Conservation (phyloP, 2,888 invertebrate genomes). For the Priapulus caudatus region DNA sequence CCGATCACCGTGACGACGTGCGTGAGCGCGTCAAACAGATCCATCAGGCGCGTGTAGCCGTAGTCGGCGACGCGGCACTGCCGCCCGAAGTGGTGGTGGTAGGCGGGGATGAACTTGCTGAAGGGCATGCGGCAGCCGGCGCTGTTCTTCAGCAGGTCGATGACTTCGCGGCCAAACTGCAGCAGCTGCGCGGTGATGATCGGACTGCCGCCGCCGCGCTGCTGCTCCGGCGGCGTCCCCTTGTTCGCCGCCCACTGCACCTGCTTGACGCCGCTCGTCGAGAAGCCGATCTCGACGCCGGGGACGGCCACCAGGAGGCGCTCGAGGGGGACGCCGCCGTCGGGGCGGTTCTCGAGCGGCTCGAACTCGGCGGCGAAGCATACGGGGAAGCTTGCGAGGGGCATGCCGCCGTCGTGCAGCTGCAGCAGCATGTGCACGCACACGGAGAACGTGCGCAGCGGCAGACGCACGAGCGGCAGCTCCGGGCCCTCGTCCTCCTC, state of each 20-base stretch:
- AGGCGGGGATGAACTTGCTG: slow-evolving; percentile 78
- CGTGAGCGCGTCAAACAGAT: slow-evolving; percentile 74
- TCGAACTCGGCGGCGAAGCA: slow-evolving; percentile 67
- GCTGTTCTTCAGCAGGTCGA: slow-evolving; percentile 67
- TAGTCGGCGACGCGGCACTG: slow-evolving; percentile 92
- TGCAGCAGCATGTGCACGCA: slow-evolving; percentile 56
- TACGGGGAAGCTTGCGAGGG: slow-evolving; percentile 63
- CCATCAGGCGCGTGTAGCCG: slow-evolving; percentile 83
- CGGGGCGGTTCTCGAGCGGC: slow-evolving; percentile 40
- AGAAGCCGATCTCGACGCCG: slow-evolving; percentile 50
- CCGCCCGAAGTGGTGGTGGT: slow-evolving; percentile 89
- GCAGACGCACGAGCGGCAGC: slow-evolving; percentile 48
- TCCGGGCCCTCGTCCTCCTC: slow-evolving; percentile 53
- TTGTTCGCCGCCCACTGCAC: slow-evolving; percentile 42
- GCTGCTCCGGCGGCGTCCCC: slow-evolving; percentile 18
- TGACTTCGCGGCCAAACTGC: slow-evolving; percentile 71
- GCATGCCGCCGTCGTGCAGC: slow-evolving; percentile 61
- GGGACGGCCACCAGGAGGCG: slow-evolving; percentile 73
- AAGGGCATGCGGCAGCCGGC: slow-evolving; percentile 69
- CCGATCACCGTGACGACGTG: slow-evolving; percentile 65
- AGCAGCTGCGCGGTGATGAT: slow-evolving; percentile 55
- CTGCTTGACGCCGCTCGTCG: slow-evolving; percentile 46
- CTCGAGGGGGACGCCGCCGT: slow-evolving; percentile 70
- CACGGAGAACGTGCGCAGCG: slow-evolving; percentile 50
- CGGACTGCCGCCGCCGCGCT: background rate